A percentile compares a stretch with the other conserved stretches of the same genome.
These are phyloP conservation scores for Sus cebifrons DNA, from an alignment of 2,797 vertebrate species.

Conservation along the genomic window DNA sequence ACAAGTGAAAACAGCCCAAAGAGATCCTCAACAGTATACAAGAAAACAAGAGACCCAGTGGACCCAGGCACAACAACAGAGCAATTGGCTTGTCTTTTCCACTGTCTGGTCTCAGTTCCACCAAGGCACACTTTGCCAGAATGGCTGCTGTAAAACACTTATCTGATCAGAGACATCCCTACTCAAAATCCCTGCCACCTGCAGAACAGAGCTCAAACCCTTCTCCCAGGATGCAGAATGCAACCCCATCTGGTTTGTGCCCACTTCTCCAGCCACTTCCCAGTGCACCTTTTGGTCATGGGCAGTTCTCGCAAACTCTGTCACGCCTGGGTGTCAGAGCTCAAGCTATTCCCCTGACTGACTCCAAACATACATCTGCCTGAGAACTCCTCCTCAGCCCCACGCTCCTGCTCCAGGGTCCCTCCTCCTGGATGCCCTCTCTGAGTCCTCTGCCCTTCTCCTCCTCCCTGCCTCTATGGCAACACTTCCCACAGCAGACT, in stretches of 20 bases:
- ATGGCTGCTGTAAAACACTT: background rate
- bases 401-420: background rate
- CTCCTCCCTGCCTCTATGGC: no score
- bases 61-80: background rate
- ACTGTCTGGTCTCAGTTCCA: background rate
- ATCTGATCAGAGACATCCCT: background rate
- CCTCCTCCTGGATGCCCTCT: background rate
- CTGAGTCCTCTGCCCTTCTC: background rate
- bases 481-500: background rate
- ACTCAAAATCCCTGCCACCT: background rate
- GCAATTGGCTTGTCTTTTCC: background rate
- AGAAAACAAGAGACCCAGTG: background rate
- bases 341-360: background rate
- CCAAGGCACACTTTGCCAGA: background rate
- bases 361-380: background rate
- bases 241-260: background rate
- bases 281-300: background rate
- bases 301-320: background rate
- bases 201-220: background rate
- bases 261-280: background rate
- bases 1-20: background rate
- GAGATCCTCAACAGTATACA: background rate
- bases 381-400: background rate
- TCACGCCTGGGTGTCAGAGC: background rate
- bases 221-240: background rate